These are phyloP conservation scores for Balanococcus diminutus DNA, from an alignment of 2,888 invertebrate species.

Conservation along the genomic window DNA sequence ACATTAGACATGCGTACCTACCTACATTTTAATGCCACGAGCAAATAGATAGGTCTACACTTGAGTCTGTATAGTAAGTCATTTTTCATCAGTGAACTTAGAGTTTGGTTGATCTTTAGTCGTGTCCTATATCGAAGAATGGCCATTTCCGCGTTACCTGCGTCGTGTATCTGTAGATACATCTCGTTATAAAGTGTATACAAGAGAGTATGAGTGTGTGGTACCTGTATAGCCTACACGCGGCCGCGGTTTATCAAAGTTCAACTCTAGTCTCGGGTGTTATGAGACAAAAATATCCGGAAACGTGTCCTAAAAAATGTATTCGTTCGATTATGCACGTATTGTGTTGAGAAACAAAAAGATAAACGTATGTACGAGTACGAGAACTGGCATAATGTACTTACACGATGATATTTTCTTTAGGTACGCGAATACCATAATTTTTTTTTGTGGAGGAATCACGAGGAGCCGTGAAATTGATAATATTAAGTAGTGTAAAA, in stretches of 20 bases:
- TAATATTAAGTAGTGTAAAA: not conserved
- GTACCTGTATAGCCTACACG: not conserved
- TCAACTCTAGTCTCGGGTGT: not conserved
- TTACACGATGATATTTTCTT: too few species aligned
- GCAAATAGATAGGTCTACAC: too few species aligned
- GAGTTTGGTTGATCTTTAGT: constrained; percentile 25
- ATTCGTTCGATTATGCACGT: not conserved
- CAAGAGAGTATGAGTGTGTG: not conserved
- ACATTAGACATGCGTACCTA: not conserved
- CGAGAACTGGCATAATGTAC: too few species aligned
- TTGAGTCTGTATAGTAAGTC: not conserved
- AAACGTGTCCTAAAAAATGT: constrained; percentile 40
- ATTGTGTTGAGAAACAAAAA: not conserved
- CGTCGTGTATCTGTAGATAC: not conserved
- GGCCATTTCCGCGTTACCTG: constrained; percentile 25
- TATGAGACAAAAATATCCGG: constrained; percentile 32
- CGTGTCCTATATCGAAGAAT: constrained; percentile 30
- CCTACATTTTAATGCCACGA: not conserved
- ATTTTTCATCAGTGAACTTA: constrained; percentile 31
- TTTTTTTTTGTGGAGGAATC: not conserved
- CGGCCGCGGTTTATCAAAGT: constrained; percentile 38
- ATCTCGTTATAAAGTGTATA: not conserved
- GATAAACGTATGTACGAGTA: not conserved
- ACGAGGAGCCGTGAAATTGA: not conserved
- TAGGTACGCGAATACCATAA: not conserved